These are phyloP conservation scores for Ptychobarbus kaznakovi DNA, from an alignment of 2,797 vertebrate species.

Conservation along the genomic window DNA sequence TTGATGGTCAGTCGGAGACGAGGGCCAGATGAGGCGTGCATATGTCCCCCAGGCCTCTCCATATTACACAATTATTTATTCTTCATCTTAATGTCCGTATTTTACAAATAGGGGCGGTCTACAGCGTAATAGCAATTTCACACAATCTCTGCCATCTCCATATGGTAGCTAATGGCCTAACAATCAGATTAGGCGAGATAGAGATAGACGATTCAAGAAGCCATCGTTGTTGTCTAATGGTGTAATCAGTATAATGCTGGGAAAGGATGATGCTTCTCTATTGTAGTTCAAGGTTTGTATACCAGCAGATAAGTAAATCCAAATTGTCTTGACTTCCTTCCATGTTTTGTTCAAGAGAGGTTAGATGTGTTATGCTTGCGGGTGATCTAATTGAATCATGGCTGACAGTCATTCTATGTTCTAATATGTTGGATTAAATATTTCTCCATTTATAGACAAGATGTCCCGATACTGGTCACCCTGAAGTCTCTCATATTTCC, in stretches of 20 bases:
- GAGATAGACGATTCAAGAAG: constrained; percentile 34
- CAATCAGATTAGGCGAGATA: constrained; percentile 52
- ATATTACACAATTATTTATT: constrained; percentile 20
- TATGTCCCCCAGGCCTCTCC: constrained; percentile 8
- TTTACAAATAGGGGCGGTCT: constrained; percentile 19
- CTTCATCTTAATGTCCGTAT: constrained; percentile 35
- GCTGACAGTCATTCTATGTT: background rate
- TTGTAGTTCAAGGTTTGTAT: constrained; percentile 14
- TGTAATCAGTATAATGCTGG: constrained; percentile 32
- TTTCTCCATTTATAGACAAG: constrained; percentile 31
- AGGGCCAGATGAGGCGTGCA: background rate
- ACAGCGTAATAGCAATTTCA: constrained; percentile 36
- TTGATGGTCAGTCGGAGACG: background rate
- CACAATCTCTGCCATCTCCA: constrained; percentile 48
- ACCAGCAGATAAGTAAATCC: constrained; percentile 10
- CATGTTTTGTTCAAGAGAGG: constrained; percentile 6
- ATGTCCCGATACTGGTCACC: constrained; percentile 14
- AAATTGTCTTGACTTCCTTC: constrained; percentile 27
- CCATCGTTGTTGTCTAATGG: constrained; percentile 50
- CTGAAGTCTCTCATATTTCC: constrained; percentile 19
- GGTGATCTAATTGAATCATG: constrained; percentile 11
- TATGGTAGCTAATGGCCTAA: constrained; percentile 46
- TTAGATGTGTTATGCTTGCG: constrained; percentile 13
- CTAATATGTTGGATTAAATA: constrained; percentile 7
- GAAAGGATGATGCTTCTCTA: constrained; percentile 15